phyloP scores from a whole-genome alignment of 64 coral and sea anemone species.

The Platygyra sinensis region DNA sequence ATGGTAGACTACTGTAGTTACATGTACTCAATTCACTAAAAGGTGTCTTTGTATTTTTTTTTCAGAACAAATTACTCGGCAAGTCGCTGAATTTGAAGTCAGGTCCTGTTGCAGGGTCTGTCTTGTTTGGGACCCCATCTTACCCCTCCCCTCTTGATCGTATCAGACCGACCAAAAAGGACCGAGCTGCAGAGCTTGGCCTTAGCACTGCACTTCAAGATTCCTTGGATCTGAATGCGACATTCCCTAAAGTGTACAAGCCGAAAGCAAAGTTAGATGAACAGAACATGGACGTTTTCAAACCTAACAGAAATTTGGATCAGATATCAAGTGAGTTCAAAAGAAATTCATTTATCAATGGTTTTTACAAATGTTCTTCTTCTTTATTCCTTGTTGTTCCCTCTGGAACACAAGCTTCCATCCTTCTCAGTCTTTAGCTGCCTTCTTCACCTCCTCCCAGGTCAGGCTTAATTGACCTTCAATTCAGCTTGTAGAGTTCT shows the following conservation, averaged over 20 bases:
- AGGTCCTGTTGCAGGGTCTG: slow-evolving; percentile 36
- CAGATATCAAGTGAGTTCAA: slow-evolving; percentile 78
- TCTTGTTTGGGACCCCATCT: slow-evolving; percentile 76
- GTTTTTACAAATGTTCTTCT: no score
- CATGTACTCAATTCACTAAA: no score
- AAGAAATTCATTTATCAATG: background rate
- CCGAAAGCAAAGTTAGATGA: slow-evolving; percentile 66
- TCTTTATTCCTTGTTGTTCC: no score
- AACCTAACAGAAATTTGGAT: slow-evolving; percentile 60
- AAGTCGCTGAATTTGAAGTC: slow-evolving; percentile 52
- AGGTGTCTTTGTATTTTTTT: background rate
- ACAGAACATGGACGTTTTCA: slow-evolving; percentile 49
- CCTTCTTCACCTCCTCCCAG: no score
- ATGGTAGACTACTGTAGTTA: no score
- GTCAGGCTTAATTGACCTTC: no score
- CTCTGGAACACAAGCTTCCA: no score
- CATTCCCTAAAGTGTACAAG: slow-evolving; percentile 74
- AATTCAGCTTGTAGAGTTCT: background rate
- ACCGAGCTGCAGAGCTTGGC: slow-evolving; percentile 50
- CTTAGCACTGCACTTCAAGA: slow-evolving; percentile 62
- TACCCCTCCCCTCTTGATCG: slow-evolving; percentile 91
- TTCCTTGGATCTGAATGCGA: slow-evolving; percentile 83
- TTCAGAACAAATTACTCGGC: slow-evolving; percentile 62
- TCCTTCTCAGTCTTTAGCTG: no score
- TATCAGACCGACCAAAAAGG: slow-evolving; percentile 61